phyloP scores from a whole-genome alignment of 2,113 vertebrate genomes.

The Otis tarda region DNA sequence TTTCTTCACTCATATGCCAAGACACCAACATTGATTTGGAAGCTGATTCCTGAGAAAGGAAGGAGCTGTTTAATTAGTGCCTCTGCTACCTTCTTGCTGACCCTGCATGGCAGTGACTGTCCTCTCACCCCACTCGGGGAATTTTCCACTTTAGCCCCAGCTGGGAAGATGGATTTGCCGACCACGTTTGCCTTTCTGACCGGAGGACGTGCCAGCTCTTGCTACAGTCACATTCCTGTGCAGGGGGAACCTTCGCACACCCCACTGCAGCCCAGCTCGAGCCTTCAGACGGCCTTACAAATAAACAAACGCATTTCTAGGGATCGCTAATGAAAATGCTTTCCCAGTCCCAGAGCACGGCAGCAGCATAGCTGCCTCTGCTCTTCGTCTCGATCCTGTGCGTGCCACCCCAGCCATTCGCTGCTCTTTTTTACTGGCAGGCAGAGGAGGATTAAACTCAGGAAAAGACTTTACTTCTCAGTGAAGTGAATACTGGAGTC shows the following conservation, averaged over 20 bases:
- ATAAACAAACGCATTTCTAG: constrained; percentile 12
- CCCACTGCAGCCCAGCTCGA: neutral
- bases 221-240: neutral
- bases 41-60: neutral
- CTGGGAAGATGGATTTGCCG: neutral
- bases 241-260: neutral
- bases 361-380: neutral
- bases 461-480: neutral
- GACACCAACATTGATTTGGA: neutral
- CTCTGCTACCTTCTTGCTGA: neutral
- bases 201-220: neutral
- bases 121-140: neutral
- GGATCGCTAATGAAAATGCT: neutral
- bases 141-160: neutral
- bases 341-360: neutral
- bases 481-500: neutral
- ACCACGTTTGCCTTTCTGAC: neutral
- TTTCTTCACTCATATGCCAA: neutral
- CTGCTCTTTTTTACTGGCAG: neutral
- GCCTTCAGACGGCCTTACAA: neutral
- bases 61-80: neutral
- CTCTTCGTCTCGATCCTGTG: neutral
- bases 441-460: neutral
- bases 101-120: neutral
- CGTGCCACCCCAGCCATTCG: neutral